phyloP scores from a whole-genome alignment of 2,113 vertebrate genomes.

The Tragelaphus imberbis region DNA sequence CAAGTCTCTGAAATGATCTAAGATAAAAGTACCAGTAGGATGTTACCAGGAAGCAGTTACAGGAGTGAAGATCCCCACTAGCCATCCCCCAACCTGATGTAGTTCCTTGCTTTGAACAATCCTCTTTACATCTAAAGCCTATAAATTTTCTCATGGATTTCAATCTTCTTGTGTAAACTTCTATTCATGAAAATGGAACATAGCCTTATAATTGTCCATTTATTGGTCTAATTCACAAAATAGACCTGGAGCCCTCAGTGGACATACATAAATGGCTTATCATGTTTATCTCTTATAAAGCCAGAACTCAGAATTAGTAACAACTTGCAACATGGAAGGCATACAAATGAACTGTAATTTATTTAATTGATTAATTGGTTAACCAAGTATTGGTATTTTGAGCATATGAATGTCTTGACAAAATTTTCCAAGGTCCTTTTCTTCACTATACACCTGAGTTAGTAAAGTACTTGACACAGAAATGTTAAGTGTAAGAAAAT shows the following conservation, averaged over 20 bases:
- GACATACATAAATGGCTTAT: not conserved
- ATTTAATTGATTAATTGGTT: not conserved
- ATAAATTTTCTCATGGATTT: not conserved
- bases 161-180: not conserved
- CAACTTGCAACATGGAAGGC: not conserved
- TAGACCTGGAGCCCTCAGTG: not conserved
- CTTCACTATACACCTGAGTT: not conserved
- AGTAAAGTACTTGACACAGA: not conserved
- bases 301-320: not conserved
- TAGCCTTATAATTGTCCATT: not conserved
- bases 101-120: not conserved
- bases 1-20: not conserved
- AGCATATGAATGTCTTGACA: not conserved
- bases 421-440: not conserved
- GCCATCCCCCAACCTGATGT: too few relatives aligned
- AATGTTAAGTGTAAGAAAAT: not conserved
- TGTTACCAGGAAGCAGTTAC: not conserved
- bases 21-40: not conserved
- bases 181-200: not conserved
- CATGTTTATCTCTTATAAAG: not conserved
- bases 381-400: not conserved
- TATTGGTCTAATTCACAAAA: not conserved
- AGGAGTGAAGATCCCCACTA: not conserved
- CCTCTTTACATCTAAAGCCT: not conserved
- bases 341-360: not conserved